Evolutionary conservation across 2,113 vertebrate species (phyloP).

Genomic region (Bothrops jararaca): DNA sequence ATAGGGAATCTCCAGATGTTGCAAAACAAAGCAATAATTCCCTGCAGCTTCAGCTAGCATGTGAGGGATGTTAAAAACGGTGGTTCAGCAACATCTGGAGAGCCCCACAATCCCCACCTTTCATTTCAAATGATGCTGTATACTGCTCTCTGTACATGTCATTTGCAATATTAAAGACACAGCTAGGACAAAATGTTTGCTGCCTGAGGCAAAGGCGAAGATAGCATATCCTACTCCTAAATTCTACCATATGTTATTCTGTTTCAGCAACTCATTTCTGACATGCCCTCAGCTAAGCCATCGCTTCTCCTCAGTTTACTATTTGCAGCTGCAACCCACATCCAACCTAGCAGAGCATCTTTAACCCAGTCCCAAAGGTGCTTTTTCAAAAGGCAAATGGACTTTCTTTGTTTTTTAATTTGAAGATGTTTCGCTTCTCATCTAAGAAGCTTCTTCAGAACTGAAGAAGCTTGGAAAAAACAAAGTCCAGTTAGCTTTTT

Average conservation of each 20-base stretch:
- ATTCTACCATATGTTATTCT: background rate
- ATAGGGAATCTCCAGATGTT: background rate
- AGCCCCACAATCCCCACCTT: background rate
- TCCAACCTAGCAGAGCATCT: background rate
- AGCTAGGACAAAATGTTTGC: background rate
- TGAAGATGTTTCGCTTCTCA: background rate
- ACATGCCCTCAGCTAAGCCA: background rate
- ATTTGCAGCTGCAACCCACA: background rate
- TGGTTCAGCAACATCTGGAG: background rate
- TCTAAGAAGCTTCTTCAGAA: background rate
- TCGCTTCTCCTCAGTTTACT: background rate
- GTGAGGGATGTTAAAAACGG: background rate
- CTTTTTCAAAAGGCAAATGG: background rate
- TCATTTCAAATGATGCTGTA: background rate
- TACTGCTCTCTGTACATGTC: background rate
- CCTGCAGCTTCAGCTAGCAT: background rate
- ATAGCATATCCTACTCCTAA: background rate
- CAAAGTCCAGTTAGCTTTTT: background rate
- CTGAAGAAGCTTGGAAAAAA: background rate
- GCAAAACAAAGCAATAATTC: background rate
- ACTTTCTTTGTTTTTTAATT: background rate
- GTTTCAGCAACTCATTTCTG: background rate
- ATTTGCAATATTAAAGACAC: constrained; percentile 33
- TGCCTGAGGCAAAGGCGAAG: background rate
- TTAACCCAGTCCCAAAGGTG: background rate